These are phyloP conservation scores for Zeus faber DNA, from an alignment of 2,113 vertebrate species.

Conservation along the genomic window DNA sequence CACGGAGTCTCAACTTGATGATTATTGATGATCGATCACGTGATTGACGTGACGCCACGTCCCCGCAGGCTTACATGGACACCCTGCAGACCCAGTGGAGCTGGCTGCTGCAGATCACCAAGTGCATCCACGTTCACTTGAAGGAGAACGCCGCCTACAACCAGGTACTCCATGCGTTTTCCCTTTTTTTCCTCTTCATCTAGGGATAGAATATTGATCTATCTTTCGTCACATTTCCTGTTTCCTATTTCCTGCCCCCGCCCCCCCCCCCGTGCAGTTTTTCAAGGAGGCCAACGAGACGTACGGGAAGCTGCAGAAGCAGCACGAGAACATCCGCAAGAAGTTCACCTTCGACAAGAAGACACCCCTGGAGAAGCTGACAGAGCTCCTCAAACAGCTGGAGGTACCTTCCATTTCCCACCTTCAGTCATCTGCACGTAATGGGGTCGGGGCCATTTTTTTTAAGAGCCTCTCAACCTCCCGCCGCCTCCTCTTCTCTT, in stretches of 20 bases:
- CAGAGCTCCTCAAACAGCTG: conserved; percentile 85
- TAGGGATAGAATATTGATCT: too few relatives aligned
- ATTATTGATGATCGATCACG: not conserved
- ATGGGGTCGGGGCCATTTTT: too few relatives aligned
- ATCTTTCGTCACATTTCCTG: too few relatives aligned
- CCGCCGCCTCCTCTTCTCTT: too few relatives aligned
- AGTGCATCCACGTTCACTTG: conserved; percentile 91
- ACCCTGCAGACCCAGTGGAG: conserved; percentile 98
- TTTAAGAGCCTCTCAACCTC: too few relatives aligned
- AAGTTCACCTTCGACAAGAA: conserved; percentile 87
- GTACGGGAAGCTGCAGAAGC: conserved; percentile 82
- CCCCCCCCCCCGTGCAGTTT: conserved; percentile 77
- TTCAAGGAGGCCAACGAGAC: conserved; percentile 93
- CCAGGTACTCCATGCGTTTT: conserved; percentile 74
- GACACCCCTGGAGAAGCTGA: conserved; percentile 81
- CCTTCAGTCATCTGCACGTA: too few relatives aligned
- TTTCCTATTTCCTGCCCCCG: too few relatives aligned
- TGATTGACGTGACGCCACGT: not conserved
- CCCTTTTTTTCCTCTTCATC: not conserved
- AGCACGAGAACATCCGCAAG: conserved; percentile 83
- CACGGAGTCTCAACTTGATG: not conserved
- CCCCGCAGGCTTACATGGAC: conserved; percentile 89
- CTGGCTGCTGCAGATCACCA: conserved; percentile 98
- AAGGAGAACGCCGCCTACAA: conserved; percentile 96
- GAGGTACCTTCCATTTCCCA: conserved; percentile 88